Evolutionary conservation across 2,113 vertebrate species (phyloP), one percentile per base, ranked within the genome.

Genomic region (Oryzias javanicus): DNA sequence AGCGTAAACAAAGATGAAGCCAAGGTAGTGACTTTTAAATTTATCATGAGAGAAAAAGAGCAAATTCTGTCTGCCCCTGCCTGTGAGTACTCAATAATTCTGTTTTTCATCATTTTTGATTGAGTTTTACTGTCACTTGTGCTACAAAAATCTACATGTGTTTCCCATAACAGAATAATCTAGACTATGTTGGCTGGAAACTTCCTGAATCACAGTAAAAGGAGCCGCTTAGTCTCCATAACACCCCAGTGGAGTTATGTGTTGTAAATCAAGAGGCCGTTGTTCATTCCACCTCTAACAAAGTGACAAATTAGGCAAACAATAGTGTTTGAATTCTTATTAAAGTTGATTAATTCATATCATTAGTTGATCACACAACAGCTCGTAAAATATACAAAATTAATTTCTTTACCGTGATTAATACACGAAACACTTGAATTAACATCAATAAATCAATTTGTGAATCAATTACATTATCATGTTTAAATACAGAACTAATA

Each of bases 321-420:
- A 91, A 91, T 89, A 88, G 71, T 87, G 89, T 90, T 92, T 90
- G 92, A 91, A 91, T 92, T 92, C 90, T 91, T 93, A 93, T 93
- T 93, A 92, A 91, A 92, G 79, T 91, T 93, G 92, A 93, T 93
- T 93, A 92, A 93, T 92, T 91, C 82, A 90, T 91, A 91, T 89
- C 90, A 91, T 89, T 92, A 91, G 84, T 88, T 83, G 80, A 89
- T 87, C 86, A 56, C 82, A 87, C 82, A 86, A 91, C 80, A 90
- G 90, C 89, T 92, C 90, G 83, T 66, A 85, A 91, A 90, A 89
- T 90, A 81, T 83, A 83, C 78, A 42, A 79, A 83, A 89, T 90
- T 91, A 91, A 88, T 92, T 93, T 87, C 67, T 90, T 90, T 79
- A 73, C 86, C 84, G 81, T 81, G 65, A 90, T 84, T 92, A 90